Base-by-base conservation (phyloP, 2,113 vertebrate genomes). In the Calidris pygmaea region DNA sequence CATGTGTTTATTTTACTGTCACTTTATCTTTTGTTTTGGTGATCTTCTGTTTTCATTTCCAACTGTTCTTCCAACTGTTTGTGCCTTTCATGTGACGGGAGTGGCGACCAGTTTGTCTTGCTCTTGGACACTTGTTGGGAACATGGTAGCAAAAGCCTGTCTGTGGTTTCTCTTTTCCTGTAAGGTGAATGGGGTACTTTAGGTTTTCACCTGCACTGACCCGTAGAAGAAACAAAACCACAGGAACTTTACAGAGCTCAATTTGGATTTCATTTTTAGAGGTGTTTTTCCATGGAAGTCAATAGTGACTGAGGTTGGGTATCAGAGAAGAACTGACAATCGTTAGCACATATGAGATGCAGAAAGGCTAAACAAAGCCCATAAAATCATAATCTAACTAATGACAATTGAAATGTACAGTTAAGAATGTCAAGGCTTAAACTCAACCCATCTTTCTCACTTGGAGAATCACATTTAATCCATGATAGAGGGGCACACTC, bases 1-100 rank as follows among this genome's bases (percentile, higher is more conserved):
- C 43, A 50, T 91, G 68, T 94, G 96, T 94, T 98, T 97, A 96
- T 95, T 97, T 98, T 97, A 97, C 91, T 95, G 80, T 89, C 91
- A 91, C 73, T 96, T 97, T 62, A 60, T 95, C 95, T 95, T 96
- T 95, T 83, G 90, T 91, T 96, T 97, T 85, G 60, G 87, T 94
- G 71, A 79, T 96, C 71, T 95, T 93, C 87, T 93, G 62, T 93
- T 97, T 98, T 86, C 83, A 87, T 96, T 96, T 92, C 85, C n/a
- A n/a, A n/a, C 70, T 29, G 8, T 94, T 94, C 50, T 83, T 90
- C 85, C 74, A 95, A 83, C n/a, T 79, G 34, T 79, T 71, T 85
- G 52, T 94, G 79, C 55, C 82, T 86, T 95, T 91, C 48, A 80
- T 92, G 70, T 94, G 87, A 96, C n/a, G 68, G 71, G 60, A 95